Percentiles rank a stretch among this genome's conserved stretches.
Evolutionary conservation across 2,888 invertebrate species (phyloP).

Genomic region (Phytoseiulus persimilis): DNA sequence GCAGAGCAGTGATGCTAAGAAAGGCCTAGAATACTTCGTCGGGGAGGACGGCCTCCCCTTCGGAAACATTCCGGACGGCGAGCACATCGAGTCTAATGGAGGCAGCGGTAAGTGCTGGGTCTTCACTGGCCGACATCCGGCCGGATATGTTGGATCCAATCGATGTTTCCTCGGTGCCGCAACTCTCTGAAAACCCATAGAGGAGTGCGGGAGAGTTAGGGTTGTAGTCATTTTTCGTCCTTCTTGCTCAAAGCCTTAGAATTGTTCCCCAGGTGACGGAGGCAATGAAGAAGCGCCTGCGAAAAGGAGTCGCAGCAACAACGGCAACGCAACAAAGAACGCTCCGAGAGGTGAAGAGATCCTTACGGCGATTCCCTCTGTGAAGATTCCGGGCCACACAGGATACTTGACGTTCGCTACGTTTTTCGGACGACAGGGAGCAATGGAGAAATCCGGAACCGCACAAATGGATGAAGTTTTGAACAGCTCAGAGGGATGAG

Average conservation of each 20-base stretch:
- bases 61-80: neutral
- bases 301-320: neutral
- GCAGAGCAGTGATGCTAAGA: conserved; percentile 18
- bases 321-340: neutral
- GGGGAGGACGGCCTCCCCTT: neutral
- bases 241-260: neutral
- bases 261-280: neutral
- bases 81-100: neutral
- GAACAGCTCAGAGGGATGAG: too few relatives aligned
- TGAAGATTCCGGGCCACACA: conserved; percentile 79
- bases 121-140: neutral
- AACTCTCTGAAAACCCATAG: too few relatives aligned
- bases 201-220: too few relatives aligned
- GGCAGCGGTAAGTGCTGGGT: neutral
- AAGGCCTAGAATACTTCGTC: neutral
- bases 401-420: conserved; percentile 92
- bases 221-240: too few relatives aligned
- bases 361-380: conserved; percentile 59
- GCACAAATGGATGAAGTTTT: too few relatives aligned
- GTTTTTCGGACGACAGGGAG: neutral
- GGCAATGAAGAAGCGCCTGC: neutral
- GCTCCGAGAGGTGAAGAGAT: neutral
- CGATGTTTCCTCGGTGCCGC: too few relatives aligned
- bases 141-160: too few relatives aligned
- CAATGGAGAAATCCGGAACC: too few relatives aligned